A percentile compares a stretch with the other conserved stretches of the same genome.
These are phyloP conservation scores for Agriotes lineatus DNA, from an alignment of 2,888 invertebrate species.

Conservation along the genomic window DNA sequence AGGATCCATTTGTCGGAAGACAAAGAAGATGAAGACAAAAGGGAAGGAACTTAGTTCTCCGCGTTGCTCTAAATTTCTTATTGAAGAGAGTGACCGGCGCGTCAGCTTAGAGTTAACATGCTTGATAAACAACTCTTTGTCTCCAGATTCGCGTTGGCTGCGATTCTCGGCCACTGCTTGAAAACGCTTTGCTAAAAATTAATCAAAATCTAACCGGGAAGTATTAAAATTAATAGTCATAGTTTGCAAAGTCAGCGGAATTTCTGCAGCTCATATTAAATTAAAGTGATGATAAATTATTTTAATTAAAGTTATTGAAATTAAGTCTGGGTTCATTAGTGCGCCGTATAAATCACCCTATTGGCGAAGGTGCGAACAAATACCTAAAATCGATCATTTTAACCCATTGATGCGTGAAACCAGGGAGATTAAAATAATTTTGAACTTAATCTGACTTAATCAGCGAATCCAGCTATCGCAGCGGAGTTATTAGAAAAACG, in stretches of 20 bases:
- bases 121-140: conserved; percentile 29
- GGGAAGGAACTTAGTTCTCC: conserved; percentile 8
- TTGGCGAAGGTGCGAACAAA: conserved; percentile 52
- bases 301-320: conserved; percentile 61
- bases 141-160: neutral
- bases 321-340: conserved; percentile 58
- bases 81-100: conserved; percentile 22
- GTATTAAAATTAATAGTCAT: conserved; percentile 33
- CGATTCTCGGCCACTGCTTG: conserved; percentile 5
- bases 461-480: conserved; percentile 1
- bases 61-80: conserved; percentile 26
- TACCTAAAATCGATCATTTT: conserved; percentile 28
- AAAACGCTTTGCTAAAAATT: conserved; percentile 17
- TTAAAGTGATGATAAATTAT: conserved; percentile 56
- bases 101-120: conserved; percentile 23
- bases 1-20: conserved; percentile 33
- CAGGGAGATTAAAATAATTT: conserved; percentile 26
- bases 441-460: conserved; percentile 19
- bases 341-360: conserved; percentile 54
- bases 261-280: conserved; percentile 35
- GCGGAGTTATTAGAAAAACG: neutral
- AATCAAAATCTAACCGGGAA: conserved; percentile 19
- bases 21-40: conserved; percentile 36
- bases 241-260: conserved; percentile 34
- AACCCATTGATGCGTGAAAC: conserved; percentile 22